Percentiles rank a stretch among this genome's conserved stretches.
Conservation (phyloP, 2,888 invertebrate species). For the Euclidia mi region DNA sequence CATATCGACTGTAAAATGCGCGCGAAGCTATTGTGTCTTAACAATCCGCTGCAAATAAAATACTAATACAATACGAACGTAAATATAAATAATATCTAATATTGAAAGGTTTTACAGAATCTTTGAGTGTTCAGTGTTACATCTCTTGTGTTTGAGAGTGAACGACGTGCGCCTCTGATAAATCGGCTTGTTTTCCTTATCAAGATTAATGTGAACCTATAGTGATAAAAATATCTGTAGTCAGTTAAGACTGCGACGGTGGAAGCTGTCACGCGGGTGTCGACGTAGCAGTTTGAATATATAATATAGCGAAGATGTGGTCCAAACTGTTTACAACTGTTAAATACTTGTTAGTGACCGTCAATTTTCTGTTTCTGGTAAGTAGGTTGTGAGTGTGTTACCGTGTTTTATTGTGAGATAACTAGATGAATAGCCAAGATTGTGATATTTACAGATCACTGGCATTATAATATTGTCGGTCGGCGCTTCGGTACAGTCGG, state of each 20-base stretch:
- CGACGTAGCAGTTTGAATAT: slow-evolving; percentile 45
- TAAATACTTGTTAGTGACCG: slow-evolving; percentile 79
- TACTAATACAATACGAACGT: background rate
- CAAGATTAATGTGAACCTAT: slow-evolving; percentile 77
- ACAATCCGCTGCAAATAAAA: background rate
- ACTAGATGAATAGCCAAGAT: slow-evolving; percentile 18
- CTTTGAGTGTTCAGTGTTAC: slow-evolving; percentile 26
- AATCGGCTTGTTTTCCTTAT: slow-evolving; percentile 85
- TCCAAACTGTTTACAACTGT: slow-evolving; percentile 85
- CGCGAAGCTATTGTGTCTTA: slow-evolving; percentile 39
- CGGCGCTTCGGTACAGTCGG: slow-evolving; percentile 92
- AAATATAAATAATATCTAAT: background rate
- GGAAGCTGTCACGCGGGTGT: slow-evolving; percentile 66
- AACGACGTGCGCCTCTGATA: slow-evolving; percentile 62
- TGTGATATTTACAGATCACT: slow-evolving; percentile 91
- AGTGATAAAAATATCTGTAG: slow-evolving; percentile 83
- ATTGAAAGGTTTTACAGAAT: background rate
- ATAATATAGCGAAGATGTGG: slow-evolving; percentile 75
- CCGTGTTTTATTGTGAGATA: slow-evolving; percentile 11
- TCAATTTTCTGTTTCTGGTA: slow-evolving; percentile 85
- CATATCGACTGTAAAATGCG: slow-evolving; percentile 40
- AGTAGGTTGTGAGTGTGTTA: slow-evolving; percentile 61
- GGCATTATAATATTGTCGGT: slow-evolving; percentile 94
- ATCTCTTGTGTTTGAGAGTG: slow-evolving; percentile 34
- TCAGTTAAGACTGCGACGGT: slow-evolving; percentile 68